Base-by-base conservation (phyloP, 1,140 invertebrate genomes). In the Papilio polyxenes region DNA sequence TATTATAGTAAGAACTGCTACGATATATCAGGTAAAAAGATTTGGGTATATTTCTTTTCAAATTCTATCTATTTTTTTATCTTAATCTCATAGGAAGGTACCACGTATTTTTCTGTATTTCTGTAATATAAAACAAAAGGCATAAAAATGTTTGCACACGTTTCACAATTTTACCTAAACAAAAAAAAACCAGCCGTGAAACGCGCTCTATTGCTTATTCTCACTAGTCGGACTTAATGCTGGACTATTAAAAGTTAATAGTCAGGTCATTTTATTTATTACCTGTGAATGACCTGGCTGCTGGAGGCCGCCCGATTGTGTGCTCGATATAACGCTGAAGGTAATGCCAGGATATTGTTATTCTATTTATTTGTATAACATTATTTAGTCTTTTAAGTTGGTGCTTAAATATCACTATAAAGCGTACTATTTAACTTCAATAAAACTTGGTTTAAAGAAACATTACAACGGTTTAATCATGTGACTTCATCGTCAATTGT, bases 201-300 rank as follows among this genome's bases (percentile, higher is more conserved):
- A 56, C 48, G 48, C 51, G 75, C 23, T 51, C 20, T 20, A 77
- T 77, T 20, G 48, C 48, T 76, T 51, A 56, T 77, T 77, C 48
- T 51, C 48, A 78, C 76, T 78, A 78, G 62, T 78, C 49, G 31
- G 51, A 56, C 53, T 78, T 78, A 62, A 78, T 56, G 49, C n/a
- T 37, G 31, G 20, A 78, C 76, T 78, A 78, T 78, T 78, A 78
- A 78, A 78, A 78, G 49, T 78, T 78, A 78, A 78, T 78, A 53
- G 76, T 31, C 76, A 78, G 53, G 53, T 78, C 49, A 78, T 78
- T 78, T 62, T 56, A 78, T 78, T 56, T 78, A 78, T 78, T 78
- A 53, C 49, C 49, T 40, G 53, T 78, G 53, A 78, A 78, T 53
- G 51, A 40, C 53, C 48, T 53, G 76, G 75, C 75, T 51, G n/a